Conservation (phyloP, 2,888 invertebrate genomes). For the Cryptophagus acutangulus region DNA sequence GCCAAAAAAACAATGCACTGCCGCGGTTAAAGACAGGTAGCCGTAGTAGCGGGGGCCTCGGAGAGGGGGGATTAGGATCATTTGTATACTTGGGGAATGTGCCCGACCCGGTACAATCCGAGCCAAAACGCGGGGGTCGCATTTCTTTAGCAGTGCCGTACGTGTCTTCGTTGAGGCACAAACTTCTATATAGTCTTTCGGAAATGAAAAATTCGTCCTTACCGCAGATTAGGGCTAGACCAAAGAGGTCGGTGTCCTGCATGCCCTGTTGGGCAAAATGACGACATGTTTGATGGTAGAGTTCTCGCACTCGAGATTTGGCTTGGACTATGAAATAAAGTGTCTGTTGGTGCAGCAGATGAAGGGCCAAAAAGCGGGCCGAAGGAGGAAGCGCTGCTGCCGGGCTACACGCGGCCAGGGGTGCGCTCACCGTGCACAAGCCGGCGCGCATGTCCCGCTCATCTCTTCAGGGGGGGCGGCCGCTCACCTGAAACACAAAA, state of each 20-base stretch:
- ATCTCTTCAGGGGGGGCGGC: constrained; percentile 45
- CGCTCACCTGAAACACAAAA: constrained; percentile 38
- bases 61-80: constrained; percentile 47
- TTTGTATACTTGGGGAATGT: constrained; percentile 51
- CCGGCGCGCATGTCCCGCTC: constrained; percentile 55
- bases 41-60: constrained; percentile 35
- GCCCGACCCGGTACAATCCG: constrained; percentile 48
- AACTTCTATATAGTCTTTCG: no score
- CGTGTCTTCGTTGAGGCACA: no score
- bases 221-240: constrained; percentile 80
- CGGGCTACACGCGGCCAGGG: constrained; percentile 72
- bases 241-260: constrained; percentile 81
- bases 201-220: constrained; percentile 40
- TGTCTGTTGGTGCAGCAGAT: constrained; percentile 58
- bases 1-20: constrained; percentile 46
- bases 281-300: constrained; percentile 73
- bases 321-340: constrained; percentile 63
- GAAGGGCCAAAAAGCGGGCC: constrained; percentile 62
- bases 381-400: constrained; percentile 56
- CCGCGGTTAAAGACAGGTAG: constrained; percentile 49
- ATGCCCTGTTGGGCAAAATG: constrained; percentile 78
- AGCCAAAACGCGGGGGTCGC: constrained; percentile 39
- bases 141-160: constrained; percentile 12
- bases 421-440: constrained; percentile 78
- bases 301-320: constrained; percentile 78